A percentile compares a stretch with the other conserved stretches of the same genome.
Conservation (phyloP, 2,888 invertebrate genomes). For the Seira ritae region DNA sequence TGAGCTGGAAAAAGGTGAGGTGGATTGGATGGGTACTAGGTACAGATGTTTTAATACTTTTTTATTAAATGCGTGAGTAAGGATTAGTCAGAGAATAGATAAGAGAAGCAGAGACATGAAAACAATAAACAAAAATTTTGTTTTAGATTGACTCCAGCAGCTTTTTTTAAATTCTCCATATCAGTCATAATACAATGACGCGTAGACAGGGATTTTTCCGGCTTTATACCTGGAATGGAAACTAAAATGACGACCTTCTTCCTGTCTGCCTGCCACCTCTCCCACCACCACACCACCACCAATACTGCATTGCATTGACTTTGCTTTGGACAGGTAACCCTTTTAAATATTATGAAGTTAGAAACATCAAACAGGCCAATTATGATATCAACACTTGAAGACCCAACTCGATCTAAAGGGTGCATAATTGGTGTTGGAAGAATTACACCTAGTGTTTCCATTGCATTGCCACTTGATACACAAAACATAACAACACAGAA, state of each 20-base stretch:
- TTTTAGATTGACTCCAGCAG: background rate
- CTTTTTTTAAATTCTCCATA: too few species aligned
- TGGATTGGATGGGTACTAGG: background rate
- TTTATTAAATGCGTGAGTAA: conserved; percentile 8
- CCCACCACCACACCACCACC: too few species aligned
- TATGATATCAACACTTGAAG: conserved; percentile 13
- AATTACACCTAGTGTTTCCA: background rate
- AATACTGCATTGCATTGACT: too few species aligned
- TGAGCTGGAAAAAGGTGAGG: background rate
- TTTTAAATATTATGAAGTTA: background rate
- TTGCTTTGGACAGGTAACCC: background rate
- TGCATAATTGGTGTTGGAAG: background rate
- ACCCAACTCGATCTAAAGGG: conserved; percentile 5
- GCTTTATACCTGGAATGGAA: background rate
- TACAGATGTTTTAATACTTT: conserved; percentile 16
- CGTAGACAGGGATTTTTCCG: background rate
- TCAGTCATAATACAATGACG: background rate
- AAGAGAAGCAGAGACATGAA: background rate
- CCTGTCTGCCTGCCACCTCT: background rate
- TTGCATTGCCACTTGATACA: background rate
- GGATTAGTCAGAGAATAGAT: background rate
- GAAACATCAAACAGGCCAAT: background rate
- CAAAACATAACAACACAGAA: too few species aligned
- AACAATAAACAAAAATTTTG: conserved; percentile 12
- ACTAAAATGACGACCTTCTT: background rate